Evolutionary conservation across 2,797 vertebrate species (phyloP).

Genomic region (Hippocampus kuda): DNA sequence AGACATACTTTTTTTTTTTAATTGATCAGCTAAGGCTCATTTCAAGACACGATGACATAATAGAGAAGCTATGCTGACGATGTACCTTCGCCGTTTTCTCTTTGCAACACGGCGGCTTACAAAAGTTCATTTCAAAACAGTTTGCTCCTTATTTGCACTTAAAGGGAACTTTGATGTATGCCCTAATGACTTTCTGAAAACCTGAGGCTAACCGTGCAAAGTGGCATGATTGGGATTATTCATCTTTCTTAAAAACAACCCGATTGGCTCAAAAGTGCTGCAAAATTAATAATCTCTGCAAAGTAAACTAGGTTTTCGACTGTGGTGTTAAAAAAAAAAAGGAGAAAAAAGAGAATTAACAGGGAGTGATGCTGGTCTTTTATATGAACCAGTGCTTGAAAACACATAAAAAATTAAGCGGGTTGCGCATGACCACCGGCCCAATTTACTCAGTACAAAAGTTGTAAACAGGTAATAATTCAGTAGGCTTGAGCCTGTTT

Average conservation of each 20-base stretch:
- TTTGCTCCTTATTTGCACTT: background rate
- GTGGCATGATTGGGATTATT: background rate
- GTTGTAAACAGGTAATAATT: constrained; percentile 27
- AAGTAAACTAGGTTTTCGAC: background rate
- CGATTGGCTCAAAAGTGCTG: background rate
- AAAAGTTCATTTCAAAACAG: background rate
- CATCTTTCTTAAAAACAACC: background rate
- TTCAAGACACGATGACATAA: background rate
- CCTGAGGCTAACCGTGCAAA: background rate
- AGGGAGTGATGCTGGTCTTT: constrained; percentile 2
- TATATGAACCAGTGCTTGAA: background rate
- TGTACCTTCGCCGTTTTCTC: background rate
- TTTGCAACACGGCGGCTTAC: background rate
- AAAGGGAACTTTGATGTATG: background rate
- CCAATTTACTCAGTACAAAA: constrained; percentile 5
- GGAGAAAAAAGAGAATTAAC: background rate
- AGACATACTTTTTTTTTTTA: no score
- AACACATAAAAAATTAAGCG: background rate
- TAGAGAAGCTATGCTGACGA: background rate
- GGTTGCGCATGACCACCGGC: background rate
- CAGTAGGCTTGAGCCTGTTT: constrained; percentile 12
- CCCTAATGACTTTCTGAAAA: constrained; percentile 1
- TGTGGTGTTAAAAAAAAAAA: background rate
- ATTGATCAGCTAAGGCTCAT: background rate
- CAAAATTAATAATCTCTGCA: background rate